phyloP scores from a whole-genome alignment of 2,113 vertebrate species.

The Nanger granti region DNA sequence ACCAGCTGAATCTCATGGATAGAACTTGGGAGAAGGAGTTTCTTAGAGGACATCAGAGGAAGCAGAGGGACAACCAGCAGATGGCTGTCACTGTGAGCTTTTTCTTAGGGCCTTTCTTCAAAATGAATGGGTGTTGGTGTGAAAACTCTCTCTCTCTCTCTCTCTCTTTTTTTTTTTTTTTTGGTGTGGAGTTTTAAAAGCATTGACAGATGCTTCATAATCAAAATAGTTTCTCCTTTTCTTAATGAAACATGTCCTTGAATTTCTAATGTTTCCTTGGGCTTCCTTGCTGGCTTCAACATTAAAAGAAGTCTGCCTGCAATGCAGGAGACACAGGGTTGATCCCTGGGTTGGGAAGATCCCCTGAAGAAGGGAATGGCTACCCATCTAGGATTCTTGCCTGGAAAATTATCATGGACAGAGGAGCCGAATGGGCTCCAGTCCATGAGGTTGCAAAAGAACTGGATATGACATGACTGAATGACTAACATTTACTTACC shows the following conservation, averaged over 20 bases:
- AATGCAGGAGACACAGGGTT: background rate
- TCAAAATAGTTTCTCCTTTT: background rate
- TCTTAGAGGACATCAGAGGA: background rate
- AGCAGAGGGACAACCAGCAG: background rate
- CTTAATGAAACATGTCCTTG: background rate
- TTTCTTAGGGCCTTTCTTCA: background rate
- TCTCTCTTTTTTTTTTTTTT: background rate
- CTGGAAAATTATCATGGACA: background rate
- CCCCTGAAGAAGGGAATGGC: background rate
- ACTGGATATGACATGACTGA: background rate
- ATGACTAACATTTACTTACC: background rate
- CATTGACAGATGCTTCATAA: background rate
- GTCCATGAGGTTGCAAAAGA: background rate
- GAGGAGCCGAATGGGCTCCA: background rate
- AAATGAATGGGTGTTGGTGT: background rate
- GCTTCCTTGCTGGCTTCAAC: background rate
- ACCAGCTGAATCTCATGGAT: background rate
- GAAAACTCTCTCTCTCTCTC: background rate
- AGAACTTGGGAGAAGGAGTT: background rate
- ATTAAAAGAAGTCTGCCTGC: background rate
- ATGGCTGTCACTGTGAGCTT: background rate
- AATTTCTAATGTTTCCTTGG: background rate
- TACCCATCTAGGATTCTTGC: background rate
- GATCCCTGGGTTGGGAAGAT: background rate
- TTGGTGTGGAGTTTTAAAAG: background rate